Evolutionary conservation across 2,797 vertebrate genomes (phyloP).

Genomic region (Onychomys leucogaster): DNA sequence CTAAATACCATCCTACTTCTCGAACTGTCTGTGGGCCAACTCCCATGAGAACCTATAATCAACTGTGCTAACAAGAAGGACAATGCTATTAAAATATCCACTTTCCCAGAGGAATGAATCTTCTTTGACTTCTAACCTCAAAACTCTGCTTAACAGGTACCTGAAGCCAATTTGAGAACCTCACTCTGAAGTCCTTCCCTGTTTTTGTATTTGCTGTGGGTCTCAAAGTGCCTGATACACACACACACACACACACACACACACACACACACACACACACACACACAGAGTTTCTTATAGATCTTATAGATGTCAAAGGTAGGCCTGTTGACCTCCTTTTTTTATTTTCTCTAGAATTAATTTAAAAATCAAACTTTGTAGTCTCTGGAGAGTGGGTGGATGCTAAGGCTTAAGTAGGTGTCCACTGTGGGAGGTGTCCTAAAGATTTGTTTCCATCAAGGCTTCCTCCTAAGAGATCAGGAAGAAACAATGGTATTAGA

Average conservation of each 20-base stretch:
- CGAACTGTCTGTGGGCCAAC: background rate
- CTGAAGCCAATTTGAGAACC: background rate
- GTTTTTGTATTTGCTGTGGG: background rate
- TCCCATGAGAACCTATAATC: constrained; percentile 23
- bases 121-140: constrained; percentile 58
- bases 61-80: constrained; percentile 5
- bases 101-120: background rate
- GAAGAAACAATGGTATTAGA: background rate
- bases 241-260: too few relatives aligned
- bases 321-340: background rate
- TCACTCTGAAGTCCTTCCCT: background rate
- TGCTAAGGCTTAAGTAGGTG: background rate
- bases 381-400: background rate
- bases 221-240: background rate
- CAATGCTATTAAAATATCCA: constrained; percentile 10
- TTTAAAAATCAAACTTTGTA: constrained; percentile 6
- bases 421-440: background rate
- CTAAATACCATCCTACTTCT: constrained; percentile 37
- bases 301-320: background rate
- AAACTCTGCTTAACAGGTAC: constrained; percentile 32
- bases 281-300: background rate
- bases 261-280: too few relatives aligned
- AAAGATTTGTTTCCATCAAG: background rate
- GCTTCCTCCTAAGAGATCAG: background rate
- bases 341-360: constrained; percentile 16